Percentiles rank a stretch among this genome's conserved stretches.
Evolutionary conservation across 2,888 invertebrate species (phyloP).

Genomic region (Dynastes tityus): DNA sequence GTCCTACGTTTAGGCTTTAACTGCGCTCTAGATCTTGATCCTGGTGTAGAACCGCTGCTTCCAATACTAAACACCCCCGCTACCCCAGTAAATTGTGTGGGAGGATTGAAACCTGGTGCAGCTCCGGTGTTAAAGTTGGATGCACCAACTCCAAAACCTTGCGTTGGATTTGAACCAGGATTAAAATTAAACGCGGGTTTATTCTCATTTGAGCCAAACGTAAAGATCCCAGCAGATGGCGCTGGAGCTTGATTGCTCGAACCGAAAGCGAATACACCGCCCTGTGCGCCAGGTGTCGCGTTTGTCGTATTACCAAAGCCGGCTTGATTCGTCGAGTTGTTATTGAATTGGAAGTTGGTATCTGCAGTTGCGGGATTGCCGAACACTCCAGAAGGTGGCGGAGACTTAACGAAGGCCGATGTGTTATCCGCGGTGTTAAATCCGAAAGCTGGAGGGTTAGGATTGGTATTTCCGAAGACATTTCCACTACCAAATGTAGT

Average conservation of each 20-base stretch:
- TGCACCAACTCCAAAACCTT: constrained; percentile 55
- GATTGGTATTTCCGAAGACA: constrained; percentile 22
- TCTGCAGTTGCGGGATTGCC: constrained; percentile 29
- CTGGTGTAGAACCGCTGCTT: constrained; percentile 65
- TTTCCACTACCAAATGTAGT: constrained; percentile 10
- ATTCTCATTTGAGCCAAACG: constrained; percentile 52
- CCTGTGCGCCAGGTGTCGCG: constrained; percentile 23
- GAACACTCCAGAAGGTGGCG: constrained; percentile 51
- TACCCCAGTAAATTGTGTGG: constrained; percentile 55
- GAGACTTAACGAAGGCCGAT: constrained; percentile 34
- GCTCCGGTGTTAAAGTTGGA: constrained; percentile 53
- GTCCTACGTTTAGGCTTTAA: constrained; percentile 64
- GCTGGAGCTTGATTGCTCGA: constrained; percentile 44
- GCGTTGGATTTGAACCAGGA: constrained; percentile 49
- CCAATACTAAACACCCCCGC: constrained; percentile 71
- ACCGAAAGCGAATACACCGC: constrained; percentile 51
- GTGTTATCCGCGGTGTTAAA: constrained; percentile 31
- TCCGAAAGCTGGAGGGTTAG: constrained; percentile 24
- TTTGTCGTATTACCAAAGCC: constrained; percentile 40
- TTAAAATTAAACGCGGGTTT: constrained; percentile 58
- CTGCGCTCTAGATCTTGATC: constrained; percentile 67
- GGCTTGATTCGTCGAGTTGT: constrained; percentile 31
- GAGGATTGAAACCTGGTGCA: constrained; percentile 46
- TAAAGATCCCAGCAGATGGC: constrained; percentile 54
- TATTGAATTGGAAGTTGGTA: constrained; percentile 32